These are phyloP conservation scores for Hippolais icterina DNA, from an alignment of 2,113 vertebrate genomes.

Conservation along the genomic window DNA sequence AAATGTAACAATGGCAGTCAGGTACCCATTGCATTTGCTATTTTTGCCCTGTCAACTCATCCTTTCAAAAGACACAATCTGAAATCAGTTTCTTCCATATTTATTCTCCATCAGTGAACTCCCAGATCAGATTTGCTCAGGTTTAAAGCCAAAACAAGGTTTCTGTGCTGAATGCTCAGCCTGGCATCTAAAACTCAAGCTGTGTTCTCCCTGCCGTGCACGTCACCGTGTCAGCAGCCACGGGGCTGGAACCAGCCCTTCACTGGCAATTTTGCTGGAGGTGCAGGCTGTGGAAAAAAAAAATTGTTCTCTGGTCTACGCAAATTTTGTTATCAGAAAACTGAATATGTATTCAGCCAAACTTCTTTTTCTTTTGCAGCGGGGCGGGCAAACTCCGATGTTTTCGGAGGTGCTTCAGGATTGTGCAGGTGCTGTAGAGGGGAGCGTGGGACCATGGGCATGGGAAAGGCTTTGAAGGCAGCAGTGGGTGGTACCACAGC, in stretches of 20 bases:
- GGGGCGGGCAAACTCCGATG: rapidly evolving
- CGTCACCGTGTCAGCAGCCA: not conserved
- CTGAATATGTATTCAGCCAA: not conserved
- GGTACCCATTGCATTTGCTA: slow-evolving; percentile 50
- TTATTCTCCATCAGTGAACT: slow-evolving; percentile 61
- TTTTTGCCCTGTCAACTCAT: slow-evolving; percentile 57
- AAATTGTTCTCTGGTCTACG: rapidly evolving
- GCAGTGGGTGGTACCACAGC: not conserved
- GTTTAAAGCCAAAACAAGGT: slow-evolving; percentile 64
- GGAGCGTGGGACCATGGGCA: rapidly evolving
- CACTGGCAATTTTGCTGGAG: not conserved
- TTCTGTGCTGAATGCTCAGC: slow-evolving; percentile 44
- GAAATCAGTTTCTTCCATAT: slow-evolving; percentile 62
- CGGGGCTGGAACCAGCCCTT: not conserved
- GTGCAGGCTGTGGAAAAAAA: not conserved
- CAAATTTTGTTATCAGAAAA: not conserved
- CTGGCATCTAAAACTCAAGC: slow-evolving; percentile 52
- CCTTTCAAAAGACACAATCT: slow-evolving; percentile 57
- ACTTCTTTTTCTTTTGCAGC: not conserved
- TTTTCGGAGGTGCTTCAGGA: not conserved
- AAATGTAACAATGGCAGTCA: slow-evolving; percentile 56
- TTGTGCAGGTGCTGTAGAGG: not conserved
- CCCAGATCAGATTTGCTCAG: slow-evolving; percentile 57
- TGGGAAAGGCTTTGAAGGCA: not conserved
- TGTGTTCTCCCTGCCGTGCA: not conserved